These are phyloP conservation scores for Eutolmus rufibarbis DNA, from an alignment of 2,888 invertebrate species.

Conservation along the genomic window DNA sequence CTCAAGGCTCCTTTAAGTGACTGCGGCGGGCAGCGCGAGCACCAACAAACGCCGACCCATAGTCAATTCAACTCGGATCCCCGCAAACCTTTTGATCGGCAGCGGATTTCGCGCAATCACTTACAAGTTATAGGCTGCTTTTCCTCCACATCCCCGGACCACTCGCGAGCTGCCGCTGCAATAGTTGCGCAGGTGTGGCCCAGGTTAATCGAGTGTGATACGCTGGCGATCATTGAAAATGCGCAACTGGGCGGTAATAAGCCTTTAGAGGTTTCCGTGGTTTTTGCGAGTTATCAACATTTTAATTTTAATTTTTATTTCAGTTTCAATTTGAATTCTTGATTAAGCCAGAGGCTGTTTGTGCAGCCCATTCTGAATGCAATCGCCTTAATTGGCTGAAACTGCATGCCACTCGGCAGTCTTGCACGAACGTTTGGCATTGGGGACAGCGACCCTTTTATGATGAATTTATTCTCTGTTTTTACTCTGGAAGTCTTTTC, in stretches of 20 bases:
- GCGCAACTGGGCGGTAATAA: background rate
- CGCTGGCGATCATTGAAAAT: background rate
- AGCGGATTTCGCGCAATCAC: background rate
- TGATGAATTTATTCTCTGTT: background rate
- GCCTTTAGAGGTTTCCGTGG: constrained; percentile 9
- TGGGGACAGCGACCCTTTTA: constrained; percentile 14
- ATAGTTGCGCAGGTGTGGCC: constrained; percentile 18
- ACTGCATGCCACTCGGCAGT: background rate
- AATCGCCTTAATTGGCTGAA: background rate
- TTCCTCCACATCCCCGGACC: background rate
- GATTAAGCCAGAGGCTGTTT: background rate
- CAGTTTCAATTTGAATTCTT: constrained; percentile 20
- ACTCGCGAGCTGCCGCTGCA: background rate
- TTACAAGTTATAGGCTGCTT: background rate
- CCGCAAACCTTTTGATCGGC: constrained; percentile 5
- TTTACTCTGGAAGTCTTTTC: background rate
- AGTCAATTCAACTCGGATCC: background rate
- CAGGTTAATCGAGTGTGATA: background rate
- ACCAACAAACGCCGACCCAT: background rate
- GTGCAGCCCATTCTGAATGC: background rate
- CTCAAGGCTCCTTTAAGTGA: constrained; percentile 15
- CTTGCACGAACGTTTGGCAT: background rate
- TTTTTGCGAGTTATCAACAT: background rate
- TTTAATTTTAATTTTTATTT: background rate
- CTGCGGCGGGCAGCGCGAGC: background rate